These are phyloP conservation scores for Eidolon dupreanum DNA, from an alignment of 2,797 vertebrate genomes.

Conservation along the genomic window DNA sequence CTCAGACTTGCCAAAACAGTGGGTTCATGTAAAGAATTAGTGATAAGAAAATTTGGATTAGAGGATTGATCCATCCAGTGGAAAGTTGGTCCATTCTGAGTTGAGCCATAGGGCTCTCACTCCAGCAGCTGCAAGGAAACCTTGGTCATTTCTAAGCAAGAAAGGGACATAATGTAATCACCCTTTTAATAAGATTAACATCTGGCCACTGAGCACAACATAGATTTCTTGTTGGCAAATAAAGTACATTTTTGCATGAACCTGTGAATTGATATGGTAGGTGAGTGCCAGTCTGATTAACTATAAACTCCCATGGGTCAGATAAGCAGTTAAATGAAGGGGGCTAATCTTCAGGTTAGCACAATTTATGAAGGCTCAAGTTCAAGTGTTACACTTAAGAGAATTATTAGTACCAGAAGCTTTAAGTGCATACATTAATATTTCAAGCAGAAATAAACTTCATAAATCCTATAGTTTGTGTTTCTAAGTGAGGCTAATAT, in stretches of 20 bases:
- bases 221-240: slow-evolving; percentile 38
- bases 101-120: not conserved
- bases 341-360: not conserved
- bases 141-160: not conserved
- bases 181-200: slow-evolving; percentile 27
- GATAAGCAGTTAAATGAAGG: slow-evolving; percentile 17
- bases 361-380: not conserved
- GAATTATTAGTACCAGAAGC: not conserved
- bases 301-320: not conserved
- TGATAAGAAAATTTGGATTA: not conserved
- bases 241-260: not conserved
- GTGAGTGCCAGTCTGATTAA: slow-evolving; percentile 3
- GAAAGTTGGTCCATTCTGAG: not conserved
- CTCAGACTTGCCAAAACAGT: not conserved
- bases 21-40: not conserved
- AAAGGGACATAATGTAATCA: not conserved
- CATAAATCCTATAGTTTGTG: not conserved
- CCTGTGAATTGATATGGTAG: not conserved
- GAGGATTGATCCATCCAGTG: not conserved
- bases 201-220: not conserved
- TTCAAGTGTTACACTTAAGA: not conserved
- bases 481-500: not conserved
- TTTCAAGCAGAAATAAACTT: slow-evolving; percentile 47
- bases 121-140: not conserved
- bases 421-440: not conserved